A percentile compares a stretch with the other conserved stretches of the same genome.
These are phyloP conservation scores for Ceyx erithaca DNA, from an alignment of 2,797 vertebrate genomes.

Conservation along the genomic window DNA sequence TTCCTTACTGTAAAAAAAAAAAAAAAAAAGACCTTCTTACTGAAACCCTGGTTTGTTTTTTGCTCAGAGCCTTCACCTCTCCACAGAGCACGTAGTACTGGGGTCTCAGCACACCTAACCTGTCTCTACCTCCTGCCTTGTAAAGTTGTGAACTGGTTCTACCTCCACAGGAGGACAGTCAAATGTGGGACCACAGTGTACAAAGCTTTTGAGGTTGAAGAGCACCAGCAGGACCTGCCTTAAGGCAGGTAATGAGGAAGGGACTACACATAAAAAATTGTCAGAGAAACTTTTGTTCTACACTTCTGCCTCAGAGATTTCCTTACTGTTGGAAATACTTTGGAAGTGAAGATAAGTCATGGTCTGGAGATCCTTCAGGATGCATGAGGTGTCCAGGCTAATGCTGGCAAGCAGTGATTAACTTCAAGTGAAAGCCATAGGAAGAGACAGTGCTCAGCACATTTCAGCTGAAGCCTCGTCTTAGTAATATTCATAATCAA, in stretches of 20 bases:
- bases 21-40: neutral
- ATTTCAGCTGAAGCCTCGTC: neutral
- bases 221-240: neutral
- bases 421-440: neutral
- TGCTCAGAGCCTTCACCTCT: neutral
- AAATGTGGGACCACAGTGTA: neutral
- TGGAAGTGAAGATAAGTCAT: neutral
- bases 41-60: neutral
- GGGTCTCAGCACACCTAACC: neutral
- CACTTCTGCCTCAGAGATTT: neutral
- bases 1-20: neutral
- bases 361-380: neutral
- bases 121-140: neutral
- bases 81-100: neutral
- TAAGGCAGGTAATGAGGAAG: neutral
- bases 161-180: neutral
- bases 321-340: neutral
- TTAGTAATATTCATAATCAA: constrained; percentile 3
- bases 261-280: neutral
- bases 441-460: neutral
- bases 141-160: neutral
- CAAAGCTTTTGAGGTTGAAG: accelerated
- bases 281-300: neutral
- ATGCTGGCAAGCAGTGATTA: neutral
- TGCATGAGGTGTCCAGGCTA: neutral